Evolutionary conservation across 2,797 vertebrate species (phyloP).

Genomic region (Poecilia picta): DNA sequence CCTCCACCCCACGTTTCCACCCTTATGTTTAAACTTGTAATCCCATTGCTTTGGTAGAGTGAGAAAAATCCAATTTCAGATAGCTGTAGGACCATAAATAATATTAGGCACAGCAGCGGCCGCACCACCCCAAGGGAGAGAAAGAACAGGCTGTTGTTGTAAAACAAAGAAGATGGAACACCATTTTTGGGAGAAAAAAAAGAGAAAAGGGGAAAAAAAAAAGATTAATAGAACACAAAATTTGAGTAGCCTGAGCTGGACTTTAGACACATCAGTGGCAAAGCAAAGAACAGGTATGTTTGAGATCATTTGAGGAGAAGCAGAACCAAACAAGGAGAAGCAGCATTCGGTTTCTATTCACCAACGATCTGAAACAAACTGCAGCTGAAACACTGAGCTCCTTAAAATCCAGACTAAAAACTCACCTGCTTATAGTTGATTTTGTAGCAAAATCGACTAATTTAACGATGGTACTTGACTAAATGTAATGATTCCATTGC

Average conservation of each 20-base stretch:
- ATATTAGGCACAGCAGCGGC: constrained; percentile 76
- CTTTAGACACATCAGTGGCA: background rate
- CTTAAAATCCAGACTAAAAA: too few species aligned
- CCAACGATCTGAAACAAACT: too few species aligned
- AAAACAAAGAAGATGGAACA: constrained; percentile 8
- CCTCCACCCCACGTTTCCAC: constrained; percentile 39
- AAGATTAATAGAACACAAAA: constrained; percentile 37
- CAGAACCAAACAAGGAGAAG: too few species aligned
- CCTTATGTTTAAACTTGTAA: constrained; percentile 61
- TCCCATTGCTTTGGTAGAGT: constrained; percentile 69
- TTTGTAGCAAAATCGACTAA: too few species aligned
- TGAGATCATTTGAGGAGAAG: background rate
- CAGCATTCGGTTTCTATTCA: too few species aligned
- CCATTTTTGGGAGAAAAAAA: background rate
- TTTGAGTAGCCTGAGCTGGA: constrained; percentile 33
- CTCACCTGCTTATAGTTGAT: too few species aligned
- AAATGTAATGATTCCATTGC: too few species aligned
- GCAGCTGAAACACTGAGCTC: too few species aligned
- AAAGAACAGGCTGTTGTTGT: constrained; percentile 36
- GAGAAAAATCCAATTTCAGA: constrained; percentile 81
- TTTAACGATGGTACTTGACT: too few species aligned
- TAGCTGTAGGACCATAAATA: constrained; percentile 81
- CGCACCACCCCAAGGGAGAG: constrained; percentile 58
- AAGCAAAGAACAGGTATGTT: background rate
- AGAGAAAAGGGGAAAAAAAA: constrained; percentile 15